Evolutionary conservation across 35 echinoderm and acorn worm species (phyloP), one percentile per base, ranked within the genome.

Genomic region (Apostichopus parvimensis): DNA sequence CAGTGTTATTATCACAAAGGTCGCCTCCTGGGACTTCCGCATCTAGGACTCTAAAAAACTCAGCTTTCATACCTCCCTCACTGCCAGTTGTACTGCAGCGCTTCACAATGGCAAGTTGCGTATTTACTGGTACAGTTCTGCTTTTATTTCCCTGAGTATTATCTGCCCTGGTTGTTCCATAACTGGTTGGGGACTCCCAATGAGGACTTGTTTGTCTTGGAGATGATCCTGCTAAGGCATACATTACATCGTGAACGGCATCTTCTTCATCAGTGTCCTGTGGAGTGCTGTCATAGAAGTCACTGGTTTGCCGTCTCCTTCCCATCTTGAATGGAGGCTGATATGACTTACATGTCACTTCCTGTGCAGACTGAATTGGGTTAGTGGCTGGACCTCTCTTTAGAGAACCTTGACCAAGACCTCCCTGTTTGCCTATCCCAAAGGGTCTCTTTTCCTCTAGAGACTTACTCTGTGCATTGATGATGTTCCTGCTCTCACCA

Each of bases 271-370:
- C 57, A 5, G 57, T 59, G 12, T 82, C 79, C 52, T 82, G 45
- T 34, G 79, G 55, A 82, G 79, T 55, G 22, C 54, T 84, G 15
- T 84, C 20, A n/a, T 59, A 84, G 24, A 84, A 84, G 13, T 84
- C 81, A 8, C 81, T 84, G 17, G 79, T 82, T 54, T 82, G 79
- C 54, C 79, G 79, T 81, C 81, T 84, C 22, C 54, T 17, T 58
- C 81, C 81, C 21, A 84, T 84, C 53, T 25, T 18, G 20, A 84
- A 23, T 21, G 81, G 14, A 18, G 71, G 15, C n/a, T 75, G 71
- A 14, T 75, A 20, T 22, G 15, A 7, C 71, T 20, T 14, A 18
- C 6, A 4, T 7, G 71, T 75, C 4, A 22, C 14, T 75, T 18
- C 14, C 17, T 75, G 71, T 75, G 17, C n/a, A 20, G 71, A 22